Evolutionary conservation across 1,140 invertebrate genomes (phyloP), one percentile per base, ranked within the genome.

Genomic region (Brachionus calyciflorus): DNA sequence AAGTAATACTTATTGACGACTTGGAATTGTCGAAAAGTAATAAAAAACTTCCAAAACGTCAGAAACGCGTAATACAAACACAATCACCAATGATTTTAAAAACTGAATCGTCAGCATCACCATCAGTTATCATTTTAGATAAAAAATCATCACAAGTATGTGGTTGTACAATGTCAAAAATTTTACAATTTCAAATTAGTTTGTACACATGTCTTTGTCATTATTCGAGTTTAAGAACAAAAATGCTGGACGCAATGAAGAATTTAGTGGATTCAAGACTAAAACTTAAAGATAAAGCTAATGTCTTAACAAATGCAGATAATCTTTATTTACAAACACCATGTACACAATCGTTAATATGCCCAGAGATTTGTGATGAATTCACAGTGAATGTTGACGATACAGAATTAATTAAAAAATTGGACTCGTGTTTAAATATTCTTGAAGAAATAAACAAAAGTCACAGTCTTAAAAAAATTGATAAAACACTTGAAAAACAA

Each of bases 261-360:
- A 19, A 44, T 5, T 24, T 65, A n/a, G 60, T 65, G 3, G 40
- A 44, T n/a, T 46, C 37, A 24, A 65, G 60, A 65, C 9, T 65
- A 3, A 65, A 65, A 24, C 37, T 65, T 12, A 65, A 65, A 14
- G 60, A 65, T 19, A 44, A 37, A 9, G 44, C 60, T 21, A 44
- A 65, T 14, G 44, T 46, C 24, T 44, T 65, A n/a, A 65, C 60
- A 24, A 65, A 65, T 65, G 60, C 60, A 24, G 60, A 65, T 24
- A 65, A 65, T 41, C 21, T 65, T 9, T 37, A 65, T 65, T 37
- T 65, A 21, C 60, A 65, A n/a, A 65, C 60, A 9, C 60, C 60
- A 12, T 44, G 60, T 24, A 65, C 60, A 12, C 60, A 65, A 44
- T 44, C 40, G 7, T 41, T 65, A 14, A 44, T 65, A 41, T 65